phyloP scores from a whole-genome alignment of 1,140 invertebrate species.

The Lepidurus couesii region DNA sequence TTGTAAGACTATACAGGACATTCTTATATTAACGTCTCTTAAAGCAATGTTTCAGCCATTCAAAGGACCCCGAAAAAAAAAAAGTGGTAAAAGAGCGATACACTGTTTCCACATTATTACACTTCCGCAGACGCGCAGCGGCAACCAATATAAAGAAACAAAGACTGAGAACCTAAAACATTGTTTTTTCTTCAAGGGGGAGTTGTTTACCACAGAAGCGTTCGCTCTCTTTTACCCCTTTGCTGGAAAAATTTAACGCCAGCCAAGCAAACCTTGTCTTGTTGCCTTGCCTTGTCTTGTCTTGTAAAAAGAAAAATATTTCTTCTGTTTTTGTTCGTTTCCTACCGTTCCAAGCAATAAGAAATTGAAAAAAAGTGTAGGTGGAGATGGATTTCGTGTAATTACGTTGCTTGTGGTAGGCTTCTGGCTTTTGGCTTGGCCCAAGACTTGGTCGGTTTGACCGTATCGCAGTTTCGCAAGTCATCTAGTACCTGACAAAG shows the following conservation, averaged over 20 bases:
- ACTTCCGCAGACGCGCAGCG: constrained; percentile 6
- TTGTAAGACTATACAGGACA: background rate
- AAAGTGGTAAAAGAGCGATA: background rate
- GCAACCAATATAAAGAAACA: background rate
- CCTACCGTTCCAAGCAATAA: background rate
- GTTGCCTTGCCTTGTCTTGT: no score
- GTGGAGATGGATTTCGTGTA: background rate
- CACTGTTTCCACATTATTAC: background rate
- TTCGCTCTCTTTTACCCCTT: background rate
- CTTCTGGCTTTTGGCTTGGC: background rate
- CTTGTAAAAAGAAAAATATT: background rate
- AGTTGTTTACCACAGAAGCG: constrained; percentile 4
- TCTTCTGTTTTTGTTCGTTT: background rate
- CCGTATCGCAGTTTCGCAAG: background rate
- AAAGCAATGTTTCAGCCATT: background rate
- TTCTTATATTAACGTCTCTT: no score
- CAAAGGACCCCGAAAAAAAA: background rate
- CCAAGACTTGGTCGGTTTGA: background rate
- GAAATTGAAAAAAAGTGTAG: background rate
- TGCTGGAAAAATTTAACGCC: background rate
- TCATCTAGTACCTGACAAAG: background rate
- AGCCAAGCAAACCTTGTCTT: background rate
- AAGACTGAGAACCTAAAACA: background rate
- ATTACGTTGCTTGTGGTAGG: background rate
- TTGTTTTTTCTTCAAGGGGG: background rate